Evolutionary conservation across 2,797 vertebrate genomes (phyloP).

Genomic region (Protosalanx chinensis): DNA sequence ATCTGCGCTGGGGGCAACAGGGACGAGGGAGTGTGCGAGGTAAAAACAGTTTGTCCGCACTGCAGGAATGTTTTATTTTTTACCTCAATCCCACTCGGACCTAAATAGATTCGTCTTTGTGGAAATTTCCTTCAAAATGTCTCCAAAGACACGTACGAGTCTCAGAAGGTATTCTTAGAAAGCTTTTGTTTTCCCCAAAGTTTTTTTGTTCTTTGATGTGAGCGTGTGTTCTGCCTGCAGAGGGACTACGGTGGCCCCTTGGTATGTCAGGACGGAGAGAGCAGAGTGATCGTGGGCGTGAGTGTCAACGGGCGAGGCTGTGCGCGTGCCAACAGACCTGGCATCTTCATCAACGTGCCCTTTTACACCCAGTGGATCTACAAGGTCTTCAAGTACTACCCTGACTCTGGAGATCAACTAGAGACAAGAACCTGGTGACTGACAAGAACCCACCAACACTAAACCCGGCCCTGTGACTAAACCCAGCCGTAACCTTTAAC

Average conservation of each 20-base stretch:
- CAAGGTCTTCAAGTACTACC: conserved; percentile 82
- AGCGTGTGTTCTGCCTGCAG: conserved; percentile 61
- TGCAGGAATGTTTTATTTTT: too few species aligned
- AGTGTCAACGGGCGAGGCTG: conserved; percentile 94
- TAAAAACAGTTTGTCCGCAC: conserved; percentile 53
- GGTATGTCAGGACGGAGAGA: conserved; percentile 89
- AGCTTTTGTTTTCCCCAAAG: too few species aligned
- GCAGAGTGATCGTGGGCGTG: conserved; percentile 88
- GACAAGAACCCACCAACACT: neutral
- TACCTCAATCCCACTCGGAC: too few species aligned
- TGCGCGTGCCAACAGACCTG: conserved; percentile 87
- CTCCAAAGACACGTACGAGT: neutral
- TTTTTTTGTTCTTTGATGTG: neutral
- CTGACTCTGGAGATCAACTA: conserved; percentile 29
- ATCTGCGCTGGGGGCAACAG: conserved; percentile 89
- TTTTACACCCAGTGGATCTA: conserved; percentile 96
- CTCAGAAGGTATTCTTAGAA: neutral
- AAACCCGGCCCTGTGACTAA: neutral
- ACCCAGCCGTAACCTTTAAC: neutral
- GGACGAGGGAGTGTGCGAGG: conserved; percentile 94
- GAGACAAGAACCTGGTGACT: neutral
- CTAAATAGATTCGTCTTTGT: neutral
- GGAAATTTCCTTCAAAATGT: neutral
- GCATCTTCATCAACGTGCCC: conserved; percentile 93
- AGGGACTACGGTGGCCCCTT: conserved; percentile 95